Conservation (phyloP, 2,888 invertebrate genomes). For the Clostera curtula region DNA sequence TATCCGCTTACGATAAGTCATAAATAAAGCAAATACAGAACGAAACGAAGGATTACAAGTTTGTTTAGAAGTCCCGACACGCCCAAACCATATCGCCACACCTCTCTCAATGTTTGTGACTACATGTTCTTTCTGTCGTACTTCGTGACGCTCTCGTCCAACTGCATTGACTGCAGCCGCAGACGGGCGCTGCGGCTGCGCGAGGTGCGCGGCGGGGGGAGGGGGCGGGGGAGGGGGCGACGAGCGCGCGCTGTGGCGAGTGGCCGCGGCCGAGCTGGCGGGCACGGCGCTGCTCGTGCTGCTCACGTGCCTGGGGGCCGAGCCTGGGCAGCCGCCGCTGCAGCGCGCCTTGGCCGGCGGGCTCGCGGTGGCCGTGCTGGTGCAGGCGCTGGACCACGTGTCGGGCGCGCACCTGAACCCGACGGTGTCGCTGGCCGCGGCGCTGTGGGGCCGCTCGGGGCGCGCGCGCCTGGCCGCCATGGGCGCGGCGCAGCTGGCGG, state of each 20-base stretch:
- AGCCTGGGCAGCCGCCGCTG: slow-evolving; percentile 35
- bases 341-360: slow-evolving; percentile 76
- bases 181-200: background rate
- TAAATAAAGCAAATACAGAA: no score
- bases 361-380: slow-evolving; percentile 77
- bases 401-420: slow-evolving; percentile 87
- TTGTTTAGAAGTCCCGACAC: no score
- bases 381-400: slow-evolving; percentile 83
- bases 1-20: no score
- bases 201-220: background rate
- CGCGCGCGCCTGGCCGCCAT: slow-evolving; percentile 70
- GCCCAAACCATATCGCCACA: no score
- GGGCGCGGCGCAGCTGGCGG: slow-evolving; percentile 78
- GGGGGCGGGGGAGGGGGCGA: slow-evolving; percentile 8
- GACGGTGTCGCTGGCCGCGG: slow-evolving; percentile 80
- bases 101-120: no score
- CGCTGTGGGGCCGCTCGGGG: slow-evolving; percentile 66
- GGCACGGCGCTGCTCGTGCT: slow-evolving; percentile 81
- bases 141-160: no score
- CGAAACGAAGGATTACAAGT: no score
- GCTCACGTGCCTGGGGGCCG: slow-evolving; percentile 80
- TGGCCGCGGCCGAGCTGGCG: slow-evolving; percentile 74
- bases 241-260: slow-evolving; percentile 27
- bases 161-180: no score
- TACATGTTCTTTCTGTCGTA: no score